Evolutionary conservation across 2,113 vertebrate species (phyloP).

Genomic region (Mastomys coucha): DNA sequence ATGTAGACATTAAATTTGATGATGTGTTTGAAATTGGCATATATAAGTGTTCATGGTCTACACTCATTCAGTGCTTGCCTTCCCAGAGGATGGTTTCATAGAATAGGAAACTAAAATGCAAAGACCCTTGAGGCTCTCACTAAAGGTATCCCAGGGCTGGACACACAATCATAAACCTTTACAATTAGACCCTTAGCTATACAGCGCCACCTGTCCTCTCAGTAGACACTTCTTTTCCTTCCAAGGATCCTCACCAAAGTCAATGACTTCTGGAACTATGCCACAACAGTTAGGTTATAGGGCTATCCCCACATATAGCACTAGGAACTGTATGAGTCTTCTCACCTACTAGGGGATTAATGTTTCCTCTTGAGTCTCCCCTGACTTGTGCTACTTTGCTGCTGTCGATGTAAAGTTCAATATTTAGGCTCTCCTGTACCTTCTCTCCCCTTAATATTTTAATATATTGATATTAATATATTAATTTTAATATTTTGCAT

Average conservation of each 20-base stretch:
- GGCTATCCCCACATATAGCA: background rate
- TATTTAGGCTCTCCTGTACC: background rate
- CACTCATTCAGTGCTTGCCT: background rate
- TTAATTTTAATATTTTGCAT: background rate
- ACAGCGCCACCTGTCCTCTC: background rate
- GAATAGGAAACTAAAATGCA: background rate
- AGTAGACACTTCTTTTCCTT: background rate
- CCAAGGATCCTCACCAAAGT: background rate
- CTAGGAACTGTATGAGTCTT: background rate
- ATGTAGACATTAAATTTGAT: background rate
- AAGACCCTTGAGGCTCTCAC: no score
- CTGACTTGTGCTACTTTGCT: background rate
- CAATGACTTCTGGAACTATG: background rate
- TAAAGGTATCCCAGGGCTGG: background rate
- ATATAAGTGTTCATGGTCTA: background rate
- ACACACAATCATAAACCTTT: background rate
- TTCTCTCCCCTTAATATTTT: background rate
- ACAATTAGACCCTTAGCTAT: background rate
- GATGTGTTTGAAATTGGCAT: background rate
- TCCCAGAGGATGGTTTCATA: background rate
- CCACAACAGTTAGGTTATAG: background rate
- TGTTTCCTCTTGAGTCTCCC: background rate
- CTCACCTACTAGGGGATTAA: background rate
- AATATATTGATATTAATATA: no score
- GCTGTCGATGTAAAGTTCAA: background rate